A percentile compares a stretch with the other conserved stretches of the same genome.
phyloP scores from a whole-genome alignment of 2,797 vertebrate species.

The Ctenochaetus hawaiiensis region DNA sequence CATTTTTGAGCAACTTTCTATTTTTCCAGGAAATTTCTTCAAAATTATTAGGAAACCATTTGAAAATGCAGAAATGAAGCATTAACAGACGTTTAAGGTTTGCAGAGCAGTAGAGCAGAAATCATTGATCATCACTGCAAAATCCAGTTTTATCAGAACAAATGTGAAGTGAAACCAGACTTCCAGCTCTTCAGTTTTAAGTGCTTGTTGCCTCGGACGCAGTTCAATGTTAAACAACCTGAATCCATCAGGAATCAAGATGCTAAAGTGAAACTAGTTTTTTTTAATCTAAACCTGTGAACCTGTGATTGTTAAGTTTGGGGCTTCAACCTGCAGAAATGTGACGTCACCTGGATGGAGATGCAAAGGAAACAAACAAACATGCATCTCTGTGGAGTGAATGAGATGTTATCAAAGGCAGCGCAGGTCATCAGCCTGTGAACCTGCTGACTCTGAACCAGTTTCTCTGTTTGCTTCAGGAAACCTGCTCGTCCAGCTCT shows the following conservation, averaged over 20 bases:
- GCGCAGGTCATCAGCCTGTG: too few species aligned
- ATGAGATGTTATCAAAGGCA: too few species aligned
- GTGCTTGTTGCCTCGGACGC: neutral
- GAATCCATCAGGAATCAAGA: neutral
- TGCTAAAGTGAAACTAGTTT: too few species aligned
- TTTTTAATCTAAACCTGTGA: too few species aligned
- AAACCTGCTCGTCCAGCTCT: slow-evolving; percentile 34
- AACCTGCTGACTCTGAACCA: too few species aligned
- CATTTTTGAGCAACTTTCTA: too few species aligned
- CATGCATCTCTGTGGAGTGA: too few species aligned
- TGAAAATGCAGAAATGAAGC: neutral
- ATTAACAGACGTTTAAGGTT: neutral
- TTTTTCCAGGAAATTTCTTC: neutral
- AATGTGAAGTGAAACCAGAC: neutral
- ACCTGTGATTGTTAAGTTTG: too few species aligned
- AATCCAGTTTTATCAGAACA: neutral
- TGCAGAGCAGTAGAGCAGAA: neutral
- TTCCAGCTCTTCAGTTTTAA: neutral
- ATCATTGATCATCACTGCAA: neutral
- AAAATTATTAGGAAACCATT: neutral
- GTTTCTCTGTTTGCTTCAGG: slow-evolving; percentile 50
- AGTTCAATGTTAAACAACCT: neutral
- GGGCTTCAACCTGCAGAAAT: too few species aligned
- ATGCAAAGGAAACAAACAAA: too few species aligned
- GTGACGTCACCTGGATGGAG: too few species aligned